Evolutionary conservation across 2,888 invertebrate species (phyloP), one percentile per base, ranked within the genome.

Genomic region (Cheilosia pagana): DNA sequence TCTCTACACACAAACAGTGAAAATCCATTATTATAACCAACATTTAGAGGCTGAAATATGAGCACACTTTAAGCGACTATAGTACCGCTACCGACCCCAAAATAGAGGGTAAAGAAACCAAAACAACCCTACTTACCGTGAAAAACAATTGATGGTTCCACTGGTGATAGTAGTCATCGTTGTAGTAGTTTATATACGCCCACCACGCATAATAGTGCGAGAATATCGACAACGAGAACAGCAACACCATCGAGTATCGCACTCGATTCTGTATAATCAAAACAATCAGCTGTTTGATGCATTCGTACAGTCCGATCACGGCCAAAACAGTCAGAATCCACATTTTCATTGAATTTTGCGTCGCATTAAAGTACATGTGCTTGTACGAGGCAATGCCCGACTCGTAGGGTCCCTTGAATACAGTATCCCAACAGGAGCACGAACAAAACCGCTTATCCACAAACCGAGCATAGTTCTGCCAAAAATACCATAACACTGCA

Each of bases 401-500:
- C 90, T 95, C 95, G 88, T 95, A 95, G 12, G 94, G 94, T 14
- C 95, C 95, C 93, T 95, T 95, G 89, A 95, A 95, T 7, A 95
- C 94, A 0, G 95, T 95, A 89, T 96, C 96, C 95, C 95, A 96
- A 89, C 95, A 96, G 12, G 95, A 94, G 90, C 95, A 95, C 16
- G 94, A 93, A 89, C 95, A 95, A 87, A 93, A 94, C 75, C 93
- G 92, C 87, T 92, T 93, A 89, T 95, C 95, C 57, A 95, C 94
- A 82, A 93, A 93, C 23, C 94, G 93, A 48, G 95, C 93, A 90
- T 94, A 95, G 88, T 94, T 94, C 88, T 94, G 93, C 95, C 95
- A 95, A 88, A 95, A 94, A 89, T 94, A 93, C 91, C 93, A 94
- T 43, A 95, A 91, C 68, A 94, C 92, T 59, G 93, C 92, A 76